Evolutionary conservation across 2,797 vertebrate genomes (phyloP), one percentile per base, ranked within the genome.

Genomic region (Vespertilio murinus): DNA sequence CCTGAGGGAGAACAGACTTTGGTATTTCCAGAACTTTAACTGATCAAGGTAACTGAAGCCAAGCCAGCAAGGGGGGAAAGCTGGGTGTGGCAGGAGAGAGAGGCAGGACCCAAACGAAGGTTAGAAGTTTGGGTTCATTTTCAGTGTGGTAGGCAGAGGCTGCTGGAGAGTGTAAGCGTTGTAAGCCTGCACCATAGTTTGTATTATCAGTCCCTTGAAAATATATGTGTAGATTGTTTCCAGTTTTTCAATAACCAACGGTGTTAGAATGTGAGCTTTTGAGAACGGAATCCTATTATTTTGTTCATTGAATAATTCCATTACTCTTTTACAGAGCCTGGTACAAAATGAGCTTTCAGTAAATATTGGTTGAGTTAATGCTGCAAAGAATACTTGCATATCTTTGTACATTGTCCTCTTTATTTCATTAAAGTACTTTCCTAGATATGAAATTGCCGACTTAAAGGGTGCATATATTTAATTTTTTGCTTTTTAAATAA

Each of bases 401-500:
- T 59, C 28, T 85, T 67, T 71, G 2, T 80, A 28, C 7, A 4
- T 71, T 81, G 38, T 74, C 81, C 49, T 93, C 38, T 16, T 81
- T 75, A 42, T 61, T 94, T 94, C 77, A n/a, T 38, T 45, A 54
- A 86, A 90, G n/a, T 83, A 17, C 20, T 83, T 95, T 86, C 79
- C 86, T 96, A 80, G 77, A 64, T 83, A n/a, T 87, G 30, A 91
- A 95, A 67, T 77, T 83, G 25, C 77, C 45, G 65, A 20, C 33
- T 49, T 71, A 67, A 56, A 87, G 11, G 20, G 7, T 77, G 17
- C 59, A 7, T 93, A 4, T 70, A 40, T 82, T 94, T 91, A 96
- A 86, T 42, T 33, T 70, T 85, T 91, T 88, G 81, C 47, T 81
- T 88, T 80, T 84, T 71, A 52, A 94, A 78, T 78, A 91, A 90